These are phyloP conservation scores for Lepidocolaptes lacrymiger DNA, from an alignment of 2,797 vertebrate genomes.

Conservation along the genomic window DNA sequence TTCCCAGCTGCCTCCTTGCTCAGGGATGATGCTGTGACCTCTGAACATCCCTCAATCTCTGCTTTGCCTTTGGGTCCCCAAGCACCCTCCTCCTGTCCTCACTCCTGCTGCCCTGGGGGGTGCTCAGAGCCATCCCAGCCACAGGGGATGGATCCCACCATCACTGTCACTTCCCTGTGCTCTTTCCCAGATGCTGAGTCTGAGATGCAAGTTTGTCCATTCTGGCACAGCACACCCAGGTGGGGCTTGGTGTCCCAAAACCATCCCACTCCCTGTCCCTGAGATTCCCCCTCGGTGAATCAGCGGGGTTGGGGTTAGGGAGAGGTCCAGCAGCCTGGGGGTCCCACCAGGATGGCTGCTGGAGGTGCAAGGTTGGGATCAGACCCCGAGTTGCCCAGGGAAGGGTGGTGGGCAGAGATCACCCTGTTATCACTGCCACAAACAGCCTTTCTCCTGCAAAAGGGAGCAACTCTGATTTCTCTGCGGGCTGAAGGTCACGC, in stretches of 20 bases:
- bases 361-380: not conserved
- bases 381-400: accelerated
- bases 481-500: not conserved
- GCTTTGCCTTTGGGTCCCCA: accelerated
- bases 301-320: accelerated
- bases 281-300: not conserved
- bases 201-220: not conserved
- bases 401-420: not conserved
- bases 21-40: not conserved
- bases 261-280: accelerated
- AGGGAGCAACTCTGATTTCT: not conserved
- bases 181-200: not conserved
- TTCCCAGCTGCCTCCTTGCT: not conserved
- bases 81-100: not conserved
- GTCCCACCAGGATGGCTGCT: accelerated
- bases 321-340: accelerated
- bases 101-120: not conserved
- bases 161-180: not conserved
- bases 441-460: not conserved
- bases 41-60: not conserved
- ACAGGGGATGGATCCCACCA: accelerated
- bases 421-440: not conserved
- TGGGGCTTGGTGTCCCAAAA: not conserved
- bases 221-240: not conserved
- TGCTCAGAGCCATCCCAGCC: not conserved